Conservation (phyloP, 2,113 vertebrate species). For the Pimephales promelas region DNA sequence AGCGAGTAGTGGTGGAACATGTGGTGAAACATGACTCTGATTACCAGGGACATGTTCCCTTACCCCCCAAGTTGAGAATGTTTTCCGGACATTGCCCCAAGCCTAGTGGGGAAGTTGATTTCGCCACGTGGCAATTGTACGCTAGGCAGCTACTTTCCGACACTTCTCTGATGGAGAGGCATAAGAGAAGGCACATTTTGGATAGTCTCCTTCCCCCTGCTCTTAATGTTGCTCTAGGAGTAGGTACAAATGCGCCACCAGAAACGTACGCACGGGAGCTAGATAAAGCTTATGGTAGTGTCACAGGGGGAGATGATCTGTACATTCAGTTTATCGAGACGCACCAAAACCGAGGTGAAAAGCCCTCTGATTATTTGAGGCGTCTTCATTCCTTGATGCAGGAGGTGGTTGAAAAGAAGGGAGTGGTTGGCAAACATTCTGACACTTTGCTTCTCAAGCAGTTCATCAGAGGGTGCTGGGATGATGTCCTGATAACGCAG, state of each 20-base stretch:
- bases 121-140: not conserved
- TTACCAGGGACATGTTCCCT: no score
- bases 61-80: not conserved
- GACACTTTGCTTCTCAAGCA: conserved; percentile 24
- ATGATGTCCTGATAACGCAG: not conserved
- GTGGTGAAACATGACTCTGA: no score
- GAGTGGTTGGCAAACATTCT: not conserved
- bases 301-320: conserved; percentile 49
- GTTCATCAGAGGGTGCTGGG: conserved; percentile 32
- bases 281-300: conserved; percentile 51
- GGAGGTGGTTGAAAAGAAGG: conserved; percentile 43
- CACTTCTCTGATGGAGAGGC: not conserved
- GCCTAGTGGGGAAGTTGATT: not conserved
- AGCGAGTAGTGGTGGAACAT: no score
- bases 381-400: conserved; percentile 38
- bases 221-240: not conserved
- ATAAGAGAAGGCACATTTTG: conserved; percentile 8
- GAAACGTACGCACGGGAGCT: conserved; percentile 12
- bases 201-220: not conserved
- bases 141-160: not conserved
- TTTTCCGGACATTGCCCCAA: not conserved
- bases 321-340: conserved; percentile 50
- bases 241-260: conserved; percentile 16
- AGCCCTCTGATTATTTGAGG: conserved; percentile 40
- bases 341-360: conserved; percentile 40